phyloP scores from a whole-genome alignment of 2,797 vertebrate species.

The Semotilus atromaculatus region DNA sequence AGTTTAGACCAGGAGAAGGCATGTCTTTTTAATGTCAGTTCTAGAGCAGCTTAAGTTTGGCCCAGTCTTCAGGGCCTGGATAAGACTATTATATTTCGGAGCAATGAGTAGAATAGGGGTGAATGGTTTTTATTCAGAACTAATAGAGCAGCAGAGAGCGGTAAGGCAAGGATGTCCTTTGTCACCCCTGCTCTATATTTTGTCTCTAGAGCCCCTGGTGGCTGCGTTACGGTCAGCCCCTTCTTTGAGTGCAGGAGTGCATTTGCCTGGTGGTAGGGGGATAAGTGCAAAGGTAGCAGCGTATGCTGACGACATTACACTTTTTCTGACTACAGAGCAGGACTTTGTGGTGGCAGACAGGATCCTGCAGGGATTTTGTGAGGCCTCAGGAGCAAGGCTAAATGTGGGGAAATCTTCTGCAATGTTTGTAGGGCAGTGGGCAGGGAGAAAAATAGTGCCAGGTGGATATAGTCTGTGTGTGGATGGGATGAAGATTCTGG shows the following conservation, averaged over 20 bases:
- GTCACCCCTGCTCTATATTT: neutral
- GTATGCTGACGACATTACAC: neutral
- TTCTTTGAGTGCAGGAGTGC: neutral
- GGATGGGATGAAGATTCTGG: neutral
- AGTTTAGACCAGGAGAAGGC: conserved; percentile 35
- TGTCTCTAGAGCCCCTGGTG: neutral
- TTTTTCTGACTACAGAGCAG: neutral
- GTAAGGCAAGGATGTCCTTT: conserved; percentile 19
- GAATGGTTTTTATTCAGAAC: neutral
- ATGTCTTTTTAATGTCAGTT: neutral
- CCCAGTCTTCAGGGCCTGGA: neutral
- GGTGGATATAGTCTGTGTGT: neutral
- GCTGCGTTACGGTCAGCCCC: neutral
- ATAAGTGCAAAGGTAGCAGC: neutral
- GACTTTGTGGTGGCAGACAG: neutral
- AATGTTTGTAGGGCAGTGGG: neutral
- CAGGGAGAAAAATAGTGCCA: neutral
- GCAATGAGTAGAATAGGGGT: neutral
- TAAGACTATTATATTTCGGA: neutral
- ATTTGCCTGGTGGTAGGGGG: neutral
- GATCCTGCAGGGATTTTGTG: neutral
- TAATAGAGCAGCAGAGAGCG: neutral
- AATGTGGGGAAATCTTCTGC: neutral
- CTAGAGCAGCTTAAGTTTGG: neutral
- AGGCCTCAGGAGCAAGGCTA: neutral